Evolutionary conservation across 2,113 vertebrate genomes (phyloP).

Genomic region (Podarcis muralis): DNA sequence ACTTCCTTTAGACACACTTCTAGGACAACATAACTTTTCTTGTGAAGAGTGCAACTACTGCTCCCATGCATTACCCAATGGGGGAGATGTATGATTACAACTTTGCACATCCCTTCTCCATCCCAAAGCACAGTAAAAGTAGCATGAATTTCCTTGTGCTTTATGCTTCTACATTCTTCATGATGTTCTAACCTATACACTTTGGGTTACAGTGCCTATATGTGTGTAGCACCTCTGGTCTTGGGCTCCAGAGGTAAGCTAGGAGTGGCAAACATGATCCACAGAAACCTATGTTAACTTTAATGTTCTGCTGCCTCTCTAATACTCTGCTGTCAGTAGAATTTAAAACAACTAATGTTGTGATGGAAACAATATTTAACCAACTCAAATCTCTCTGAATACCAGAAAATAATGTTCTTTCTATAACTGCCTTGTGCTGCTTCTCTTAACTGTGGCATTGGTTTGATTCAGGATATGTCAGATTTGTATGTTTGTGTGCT

Average conservation of each 20-base stretch:
- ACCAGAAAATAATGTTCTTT: neutral
- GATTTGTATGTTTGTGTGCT: neutral
- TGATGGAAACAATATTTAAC: neutral
- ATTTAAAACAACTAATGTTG: neutral
- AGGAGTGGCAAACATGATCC: neutral
- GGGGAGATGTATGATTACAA: neutral
- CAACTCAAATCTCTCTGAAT: neutral
- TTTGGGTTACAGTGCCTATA: neutral
- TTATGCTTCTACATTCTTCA: neutral
- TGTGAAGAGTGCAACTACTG: neutral
- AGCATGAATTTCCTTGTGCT: neutral
- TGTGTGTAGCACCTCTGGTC: neutral
- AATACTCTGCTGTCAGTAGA: neutral
- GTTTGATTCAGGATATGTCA: neutral
- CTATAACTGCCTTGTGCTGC: neutral
- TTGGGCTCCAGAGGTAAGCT: neutral
- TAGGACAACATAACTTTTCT: neutral
- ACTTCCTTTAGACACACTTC: neutral
- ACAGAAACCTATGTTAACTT: neutral
- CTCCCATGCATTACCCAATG: neutral
- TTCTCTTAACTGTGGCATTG: neutral
- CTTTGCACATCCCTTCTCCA: neutral
- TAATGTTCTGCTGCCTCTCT: too few species aligned
- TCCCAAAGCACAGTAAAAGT: neutral
- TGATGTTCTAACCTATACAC: neutral